phyloP scores from a whole-genome alignment of 2,113 vertebrate species.

The Gnathonemus longibarbis region DNA sequence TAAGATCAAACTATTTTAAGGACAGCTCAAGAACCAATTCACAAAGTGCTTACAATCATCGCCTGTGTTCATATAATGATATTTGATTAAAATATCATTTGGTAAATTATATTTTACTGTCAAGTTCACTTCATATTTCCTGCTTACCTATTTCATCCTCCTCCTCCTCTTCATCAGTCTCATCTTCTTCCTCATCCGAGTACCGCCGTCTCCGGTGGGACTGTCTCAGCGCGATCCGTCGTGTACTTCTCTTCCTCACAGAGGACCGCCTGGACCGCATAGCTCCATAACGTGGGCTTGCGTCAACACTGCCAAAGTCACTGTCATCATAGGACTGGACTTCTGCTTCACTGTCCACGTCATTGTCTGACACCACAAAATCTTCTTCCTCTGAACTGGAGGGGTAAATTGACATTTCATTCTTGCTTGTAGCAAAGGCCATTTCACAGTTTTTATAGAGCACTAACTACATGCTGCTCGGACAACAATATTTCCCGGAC shows the following conservation, averaged over 20 bases:
- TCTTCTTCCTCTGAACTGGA: conserved; percentile 67
- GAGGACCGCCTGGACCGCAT: conserved; percentile 20
- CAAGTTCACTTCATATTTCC: background rate
- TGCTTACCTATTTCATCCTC: conserved; percentile 55
- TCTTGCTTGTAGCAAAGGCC: background rate
- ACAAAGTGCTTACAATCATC: background rate
- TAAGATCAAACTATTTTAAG: background rate
- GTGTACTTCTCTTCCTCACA: conserved; percentile 52
- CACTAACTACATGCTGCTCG: background rate
- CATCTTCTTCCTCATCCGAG: conserved; percentile 88
- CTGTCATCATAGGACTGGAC: conserved; percentile 72
- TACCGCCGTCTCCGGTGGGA: conserved; percentile 74
- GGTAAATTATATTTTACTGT: background rate
- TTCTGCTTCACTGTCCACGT: conserved; percentile 74
- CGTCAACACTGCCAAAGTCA: conserved; percentile 56
- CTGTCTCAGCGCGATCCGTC: conserved; percentile 47
- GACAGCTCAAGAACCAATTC: background rate
- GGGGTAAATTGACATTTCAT: background rate
- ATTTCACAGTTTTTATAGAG: background rate
- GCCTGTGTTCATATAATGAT: background rate
- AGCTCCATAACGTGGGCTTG: conserved; percentile 46
- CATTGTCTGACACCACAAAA: conserved; percentile 79
- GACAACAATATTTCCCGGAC: background rate
- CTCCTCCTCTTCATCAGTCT: conserved; percentile 62
- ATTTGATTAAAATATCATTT: background rate